Evolutionary conservation across 2,888 invertebrate genomes (phyloP), one percentile per base, ranked within the genome.

Genomic region (Tiliacea aurago): DNA sequence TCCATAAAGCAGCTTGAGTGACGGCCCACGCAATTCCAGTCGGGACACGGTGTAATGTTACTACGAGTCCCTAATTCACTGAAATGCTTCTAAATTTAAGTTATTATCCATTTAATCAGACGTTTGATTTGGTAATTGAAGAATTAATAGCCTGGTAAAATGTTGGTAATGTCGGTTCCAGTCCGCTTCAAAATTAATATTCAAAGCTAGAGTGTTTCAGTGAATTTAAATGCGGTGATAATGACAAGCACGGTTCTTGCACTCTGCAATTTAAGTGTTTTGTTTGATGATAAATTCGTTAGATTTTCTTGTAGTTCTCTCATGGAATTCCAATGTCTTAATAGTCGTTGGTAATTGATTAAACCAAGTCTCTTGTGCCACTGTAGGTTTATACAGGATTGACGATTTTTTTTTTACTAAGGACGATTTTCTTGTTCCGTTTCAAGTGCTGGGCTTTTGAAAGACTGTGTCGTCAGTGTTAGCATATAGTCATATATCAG

Each of bases 101-200:
- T 74, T 65, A 76, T 76, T 73, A 64, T 51, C 70, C 63, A 74
- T 76, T 78, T 62, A 71, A 83, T 80, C 70, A 64, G 81, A 73
- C 62, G 47, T 72, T 73, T 71, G 49, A 71, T 81, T 77, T 73
- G 71, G 75, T 83, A 76, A 80, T 75, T 75, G 59, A 67, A 65
- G 80, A 73, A 83, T 67, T 78, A 83, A 83, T 80, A 13, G 70
- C 23, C 37, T 23, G 51, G 49, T 76, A 66, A 61, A 70, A 61
- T 66, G 55, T 77, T 70, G 59, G 68, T 62, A n/a, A 68, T 63
- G 11, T 69, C 55, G 53, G 69, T 72, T 71, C n/a, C 45, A 62
- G 23, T 66, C 33, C 33, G 51, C 37, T 72, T 64, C 41, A 58
- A 53, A 49, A 70, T 56, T 70, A 61, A 70, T 76, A 70, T 63